Base-by-base conservation (phyloP, 1,140 invertebrate genomes). In the Gryllus bimaculatus region DNA sequence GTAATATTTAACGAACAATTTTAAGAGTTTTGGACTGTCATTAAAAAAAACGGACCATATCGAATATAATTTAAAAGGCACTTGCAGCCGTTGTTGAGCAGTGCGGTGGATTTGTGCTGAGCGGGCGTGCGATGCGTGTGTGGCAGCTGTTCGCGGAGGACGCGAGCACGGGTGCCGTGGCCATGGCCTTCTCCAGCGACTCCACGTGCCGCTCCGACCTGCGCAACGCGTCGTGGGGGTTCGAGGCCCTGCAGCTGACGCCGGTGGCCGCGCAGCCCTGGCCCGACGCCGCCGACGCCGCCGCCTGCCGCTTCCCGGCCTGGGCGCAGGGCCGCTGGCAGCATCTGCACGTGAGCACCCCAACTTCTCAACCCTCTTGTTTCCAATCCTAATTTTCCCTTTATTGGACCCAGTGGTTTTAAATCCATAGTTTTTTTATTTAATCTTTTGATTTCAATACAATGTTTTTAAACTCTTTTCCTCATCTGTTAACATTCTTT, bases 271-370 rank as follows among this genome's bases (percentile, higher is more conserved):
- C 85, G n/a, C 78, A 83, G 47, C 82, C 81, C 76, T 87, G 86
- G 84, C 86, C 87, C 47, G 82, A 83, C 6, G 82, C 84, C 80
- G 83, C 84, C 18, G 78, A 81, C 8, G 82, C 82, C 48, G 82
- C 82, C 76, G 80, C 82, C 47, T 87, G 87, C 83, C 85, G 81
- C 78, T 92, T 92, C 82, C 91, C 92, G 0, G 86, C 89, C 81
- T 93, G 91, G 91, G 86, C 90, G 49, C 88, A 91, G 82, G 91
- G 91, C 12, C 83, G 88, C 73, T 93, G 91, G 91, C 89, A 91
- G 84, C 86, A 91, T 81, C 85, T 91, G 8, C 83, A 87, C 10
- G 89, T 66, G 18, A 18, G 54, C 26, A 5, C 26, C 26, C n/a
- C n/a, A n/a, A n/a, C n/a, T n/a, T n/a, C n/a, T n/a, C n/a, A 39